Conservation (phyloP, 2,113 vertebrate genomes). For the Cynopterus brachyotis region DNA sequence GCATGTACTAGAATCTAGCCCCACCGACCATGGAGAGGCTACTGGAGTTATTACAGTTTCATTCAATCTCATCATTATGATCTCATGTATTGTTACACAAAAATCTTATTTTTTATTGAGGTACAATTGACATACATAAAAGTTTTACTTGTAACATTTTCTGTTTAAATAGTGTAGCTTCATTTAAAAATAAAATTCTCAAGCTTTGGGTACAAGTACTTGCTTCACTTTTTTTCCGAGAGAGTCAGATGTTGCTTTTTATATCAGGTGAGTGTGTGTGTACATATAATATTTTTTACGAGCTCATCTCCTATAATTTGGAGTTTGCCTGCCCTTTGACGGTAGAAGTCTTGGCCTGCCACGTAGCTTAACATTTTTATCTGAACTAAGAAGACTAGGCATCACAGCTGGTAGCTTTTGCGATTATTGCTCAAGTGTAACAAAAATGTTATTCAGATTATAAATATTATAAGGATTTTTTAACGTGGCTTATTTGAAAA, state of each 20-base stretch:
- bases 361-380: not conserved
- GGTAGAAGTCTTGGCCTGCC: not conserved
- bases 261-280: not conserved
- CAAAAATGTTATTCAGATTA: not conserved
- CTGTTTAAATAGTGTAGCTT: not conserved
- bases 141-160: not conserved
- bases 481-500: not conserved
- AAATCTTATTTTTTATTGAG: not conserved
- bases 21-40: rapidly evolving
- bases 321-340: not conserved
- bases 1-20: not conserved
- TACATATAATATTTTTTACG: not conserved
- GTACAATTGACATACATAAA: not conserved
- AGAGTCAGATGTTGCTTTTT: not conserved
- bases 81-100: not conserved
- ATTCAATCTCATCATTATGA: not conserved
- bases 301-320: not conserved
- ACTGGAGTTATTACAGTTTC: not conserved
- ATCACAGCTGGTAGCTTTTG: not conserved
- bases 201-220: not conserved
- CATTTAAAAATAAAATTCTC: not conserved
- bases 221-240: not conserved
- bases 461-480: not conserved
- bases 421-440: not conserved
- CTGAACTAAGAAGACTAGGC: not conserved